A percentile compares a stretch with the other conserved stretches of the same genome.
These are phyloP conservation scores for Leucoraja erinaceus DNA, from an alignment of 2,113 vertebrate species.

Conservation along the genomic window DNA sequence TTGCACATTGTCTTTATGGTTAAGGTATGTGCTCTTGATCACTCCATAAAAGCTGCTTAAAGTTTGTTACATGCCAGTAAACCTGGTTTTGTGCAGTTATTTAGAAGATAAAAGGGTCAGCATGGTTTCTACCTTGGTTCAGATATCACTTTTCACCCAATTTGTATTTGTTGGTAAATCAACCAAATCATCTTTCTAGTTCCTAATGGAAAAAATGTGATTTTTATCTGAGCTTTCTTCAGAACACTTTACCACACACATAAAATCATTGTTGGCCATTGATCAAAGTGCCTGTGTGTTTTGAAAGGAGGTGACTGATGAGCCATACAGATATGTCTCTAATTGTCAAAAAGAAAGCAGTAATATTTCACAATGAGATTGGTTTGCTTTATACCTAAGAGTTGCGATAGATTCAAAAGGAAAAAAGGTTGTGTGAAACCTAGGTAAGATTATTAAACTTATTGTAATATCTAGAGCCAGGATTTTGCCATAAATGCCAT, in stretches of 20 bases:
- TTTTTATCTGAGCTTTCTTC: constrained; percentile 53
- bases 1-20: constrained; percentile 39
- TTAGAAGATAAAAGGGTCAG: constrained; percentile 52
- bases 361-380: constrained; percentile 34
- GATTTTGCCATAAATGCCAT: too few relatives aligned
- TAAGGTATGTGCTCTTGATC: constrained; percentile 53
- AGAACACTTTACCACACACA: constrained; percentile 51
- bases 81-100: constrained; percentile 51
- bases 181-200: constrained; percentile 55
- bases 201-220: constrained; percentile 53
- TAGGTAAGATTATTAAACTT: background rate
- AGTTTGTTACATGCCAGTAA: constrained; percentile 47
- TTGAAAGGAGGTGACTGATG: constrained; percentile 60
- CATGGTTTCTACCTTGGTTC: constrained; percentile 46
- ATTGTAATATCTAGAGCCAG: background rate
- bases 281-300: constrained; percentile 53
- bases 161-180: constrained; percentile 57
- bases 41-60: constrained; percentile 45
- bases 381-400: constrained; percentile 3
- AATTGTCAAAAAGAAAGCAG: constrained; percentile 52
- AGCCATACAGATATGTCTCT: constrained; percentile 52
- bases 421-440: background rate
- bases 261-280: constrained; percentile 55
- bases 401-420: background rate
- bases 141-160: constrained; percentile 54